Evolutionary conservation across 2,888 invertebrate species (phyloP).

Genomic region (Formica aserva): DNA sequence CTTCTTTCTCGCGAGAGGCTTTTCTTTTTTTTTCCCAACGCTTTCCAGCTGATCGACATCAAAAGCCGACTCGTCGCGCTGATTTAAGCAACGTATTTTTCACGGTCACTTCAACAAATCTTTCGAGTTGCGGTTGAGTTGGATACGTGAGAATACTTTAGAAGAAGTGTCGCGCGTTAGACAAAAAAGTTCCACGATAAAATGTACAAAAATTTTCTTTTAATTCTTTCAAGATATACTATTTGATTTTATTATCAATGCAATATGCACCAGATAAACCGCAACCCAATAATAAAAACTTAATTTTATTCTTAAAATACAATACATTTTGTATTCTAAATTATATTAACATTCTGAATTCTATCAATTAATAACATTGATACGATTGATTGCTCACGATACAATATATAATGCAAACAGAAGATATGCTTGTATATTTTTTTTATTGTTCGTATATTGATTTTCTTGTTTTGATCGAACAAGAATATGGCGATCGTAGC

Average conservation of each 20-base stretch:
- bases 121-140: not conserved
- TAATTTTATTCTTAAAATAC: not conserved
- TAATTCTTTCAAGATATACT: not conserved
- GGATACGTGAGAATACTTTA: not conserved
- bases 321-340: not conserved
- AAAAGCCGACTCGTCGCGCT: conserved; percentile 37
- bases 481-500: not conserved
- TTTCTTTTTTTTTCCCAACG: conserved; percentile 30
- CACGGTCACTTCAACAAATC: conserved; percentile 8
- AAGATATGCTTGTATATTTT: not conserved
- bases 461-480: not conserved
- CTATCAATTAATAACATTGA: conserved; percentile 1
- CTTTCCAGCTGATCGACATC: conserved; percentile 54
- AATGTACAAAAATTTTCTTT: not conserved
- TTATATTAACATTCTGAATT: not conserved
- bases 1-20: conserved; percentile 47
- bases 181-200: not conserved
- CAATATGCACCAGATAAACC: not conserved
- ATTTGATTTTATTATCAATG: not conserved
- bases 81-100: conserved; percentile 25
- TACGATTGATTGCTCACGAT: not conserved
- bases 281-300: not conserved
- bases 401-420: not conserved
- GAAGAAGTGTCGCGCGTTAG: not conserved
- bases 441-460: not conserved